Conservation (phyloP, 2,113 vertebrate genomes). For the Scartelaos histophorus region DNA sequence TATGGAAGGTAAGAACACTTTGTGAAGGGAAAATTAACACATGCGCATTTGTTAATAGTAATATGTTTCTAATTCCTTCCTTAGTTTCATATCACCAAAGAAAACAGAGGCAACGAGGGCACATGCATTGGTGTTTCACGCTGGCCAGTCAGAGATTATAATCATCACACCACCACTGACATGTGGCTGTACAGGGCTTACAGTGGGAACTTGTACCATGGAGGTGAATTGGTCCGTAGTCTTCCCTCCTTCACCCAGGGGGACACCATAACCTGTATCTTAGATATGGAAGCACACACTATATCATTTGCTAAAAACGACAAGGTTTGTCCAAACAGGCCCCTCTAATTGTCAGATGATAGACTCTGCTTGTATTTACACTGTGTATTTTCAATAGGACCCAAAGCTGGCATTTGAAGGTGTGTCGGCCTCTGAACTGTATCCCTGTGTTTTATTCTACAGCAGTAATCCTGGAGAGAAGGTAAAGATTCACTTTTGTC, state of each 20-base stretch:
- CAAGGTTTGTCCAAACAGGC: constrained; percentile 60
- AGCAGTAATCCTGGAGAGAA: constrained; percentile 85
- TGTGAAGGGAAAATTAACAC: neutral
- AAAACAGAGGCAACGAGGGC: constrained; percentile 82
- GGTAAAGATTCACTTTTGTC: constrained; percentile 47
- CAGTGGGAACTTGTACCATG: constrained; percentile 83
- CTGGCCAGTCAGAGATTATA: constrained; percentile 81
- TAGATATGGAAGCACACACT: constrained; percentile 83
- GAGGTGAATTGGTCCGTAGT: constrained; percentile 77
- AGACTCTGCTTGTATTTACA: neutral
- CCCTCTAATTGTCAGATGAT: neutral
- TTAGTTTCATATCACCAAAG: constrained; percentile 81
- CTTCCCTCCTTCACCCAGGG: constrained; percentile 82
- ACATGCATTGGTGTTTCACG: constrained; percentile 80
- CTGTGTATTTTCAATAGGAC: constrained; percentile 58
- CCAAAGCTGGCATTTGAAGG: constrained; percentile 83
- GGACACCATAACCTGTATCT: constrained; percentile 81
- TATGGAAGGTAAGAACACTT: constrained; percentile 75
- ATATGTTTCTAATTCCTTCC: neutral
- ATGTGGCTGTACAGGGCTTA: constrained; percentile 85
- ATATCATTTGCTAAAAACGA: constrained; percentile 83
- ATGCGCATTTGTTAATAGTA: neutral
- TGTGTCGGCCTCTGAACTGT: constrained; percentile 77
- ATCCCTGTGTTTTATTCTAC: constrained; percentile 83
- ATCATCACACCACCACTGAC: constrained; percentile 83